Percentiles rank a stretch among this genome's conserved stretches.
These are phyloP conservation scores for Eremophila alpestris DNA, from an alignment of 2,797 vertebrate genomes.

Conservation along the genomic window DNA sequence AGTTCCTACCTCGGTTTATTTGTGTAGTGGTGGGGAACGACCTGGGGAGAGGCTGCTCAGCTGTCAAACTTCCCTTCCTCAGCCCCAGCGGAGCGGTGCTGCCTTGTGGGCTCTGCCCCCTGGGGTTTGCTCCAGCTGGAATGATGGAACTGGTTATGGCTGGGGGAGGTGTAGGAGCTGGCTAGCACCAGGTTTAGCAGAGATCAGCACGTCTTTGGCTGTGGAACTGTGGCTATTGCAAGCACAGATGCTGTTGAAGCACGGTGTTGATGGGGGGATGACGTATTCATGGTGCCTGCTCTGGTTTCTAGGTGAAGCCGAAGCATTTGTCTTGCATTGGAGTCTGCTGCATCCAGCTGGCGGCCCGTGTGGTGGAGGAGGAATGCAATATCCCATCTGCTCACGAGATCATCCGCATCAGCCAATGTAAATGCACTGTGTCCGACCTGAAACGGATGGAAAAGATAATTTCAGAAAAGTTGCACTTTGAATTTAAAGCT, in stretches of 20 bases:
- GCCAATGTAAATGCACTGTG: constrained; percentile 93
- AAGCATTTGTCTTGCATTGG: constrained; percentile 97
- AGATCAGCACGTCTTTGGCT: background rate
- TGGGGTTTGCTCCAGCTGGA: background rate
- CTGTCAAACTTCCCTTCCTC: fast-evolving
- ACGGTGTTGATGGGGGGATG: fast-evolving
- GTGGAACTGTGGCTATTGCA: fast-evolving
- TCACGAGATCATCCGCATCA: constrained; percentile 93
- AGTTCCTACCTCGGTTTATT: fast-evolving
- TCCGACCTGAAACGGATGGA: constrained; percentile 96
- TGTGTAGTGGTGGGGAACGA: fast-evolving
- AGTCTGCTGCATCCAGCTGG: constrained; percentile 92
- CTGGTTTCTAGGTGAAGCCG: constrained; percentile 84
- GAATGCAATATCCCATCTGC: constrained; percentile 87
- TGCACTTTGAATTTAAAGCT: constrained; percentile 92
- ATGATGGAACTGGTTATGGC: background rate
- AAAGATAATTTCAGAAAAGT: constrained; percentile 93
- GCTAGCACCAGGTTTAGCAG: background rate
- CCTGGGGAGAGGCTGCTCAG: background rate
- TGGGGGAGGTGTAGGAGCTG: no score
- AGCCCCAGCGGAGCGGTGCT: fast-evolving
- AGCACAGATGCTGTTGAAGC: background rate
- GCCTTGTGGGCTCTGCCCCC: background rate
- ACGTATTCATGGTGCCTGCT: fast-evolving
- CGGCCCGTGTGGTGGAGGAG: constrained; percentile 87